phyloP scores from a whole-genome alignment of 2,888 invertebrate genomes.

The Cryptosula pallasiana region DNA sequence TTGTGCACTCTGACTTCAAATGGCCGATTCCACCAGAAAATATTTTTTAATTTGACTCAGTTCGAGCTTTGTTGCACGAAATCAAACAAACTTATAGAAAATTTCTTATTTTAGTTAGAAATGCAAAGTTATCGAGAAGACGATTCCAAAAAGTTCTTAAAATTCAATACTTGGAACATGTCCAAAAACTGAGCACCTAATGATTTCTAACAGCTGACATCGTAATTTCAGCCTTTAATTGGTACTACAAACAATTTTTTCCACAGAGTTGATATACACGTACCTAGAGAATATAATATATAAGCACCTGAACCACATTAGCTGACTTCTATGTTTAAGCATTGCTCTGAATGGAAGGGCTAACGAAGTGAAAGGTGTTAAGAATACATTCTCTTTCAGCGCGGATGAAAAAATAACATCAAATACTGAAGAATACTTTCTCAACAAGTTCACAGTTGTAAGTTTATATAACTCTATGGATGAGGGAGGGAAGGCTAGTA shows the following conservation, averaged over 20 bases:
- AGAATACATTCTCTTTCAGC: slow-evolving; percentile 36
- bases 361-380: slow-evolving; percentile 29
- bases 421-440: slow-evolving; percentile 75
- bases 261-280: slow-evolving; percentile 78
- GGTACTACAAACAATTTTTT: neutral
- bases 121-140: no score
- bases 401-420: slow-evolving; percentile 66
- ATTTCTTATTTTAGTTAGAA: no score
- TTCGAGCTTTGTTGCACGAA: no score
- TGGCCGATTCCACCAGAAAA: no score
- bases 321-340: slow-evolving; percentile 81
- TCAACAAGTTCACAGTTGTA: slow-evolving; percentile 75
- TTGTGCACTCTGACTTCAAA: no score
- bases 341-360: slow-evolving; percentile 61
- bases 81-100: no score
- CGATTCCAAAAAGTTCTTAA: no score
- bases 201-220: no score
- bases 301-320: slow-evolving; percentile 87
- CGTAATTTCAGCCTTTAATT: neutral
- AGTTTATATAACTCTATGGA: slow-evolving; percentile 64
- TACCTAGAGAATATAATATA: slow-evolving; percentile 86
- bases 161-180: no score
- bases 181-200: no score
- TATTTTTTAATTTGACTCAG: no score
- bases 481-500: slow-evolving; percentile 37